Percentiles rank a stretch among this genome's conserved stretches.
These are phyloP conservation scores for Cladopsammia gracilis DNA, from an alignment of 64 coral and sea anemone genomes.

Conservation along the genomic window DNA sequence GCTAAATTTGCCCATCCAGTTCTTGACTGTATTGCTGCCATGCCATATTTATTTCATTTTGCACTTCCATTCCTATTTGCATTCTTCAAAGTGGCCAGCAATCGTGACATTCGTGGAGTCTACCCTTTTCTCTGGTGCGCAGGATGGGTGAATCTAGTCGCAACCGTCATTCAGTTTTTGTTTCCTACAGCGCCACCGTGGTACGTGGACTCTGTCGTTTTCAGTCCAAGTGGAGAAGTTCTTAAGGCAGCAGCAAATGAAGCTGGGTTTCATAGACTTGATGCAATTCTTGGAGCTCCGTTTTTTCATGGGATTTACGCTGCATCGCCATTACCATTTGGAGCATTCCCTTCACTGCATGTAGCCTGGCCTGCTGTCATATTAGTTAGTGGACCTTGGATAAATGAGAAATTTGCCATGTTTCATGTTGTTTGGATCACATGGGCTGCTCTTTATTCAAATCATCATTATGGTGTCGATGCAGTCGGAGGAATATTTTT, in stretches of 20 bases:
- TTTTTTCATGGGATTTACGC: slow-evolving; percentile 98
- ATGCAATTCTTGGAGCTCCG: slow-evolving; percentile 91
- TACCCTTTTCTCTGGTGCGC: slow-evolving; percentile 95
- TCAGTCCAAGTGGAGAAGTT: slow-evolving; percentile 82
- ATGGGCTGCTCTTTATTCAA: slow-evolving; percentile 98
- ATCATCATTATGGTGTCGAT: slow-evolving; percentile 99
- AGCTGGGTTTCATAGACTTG: slow-evolving; percentile 97
- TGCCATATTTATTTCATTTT: slow-evolving; percentile 98
- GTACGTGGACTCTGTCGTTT: slow-evolving; percentile 98
- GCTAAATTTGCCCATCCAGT: slow-evolving; percentile 94
- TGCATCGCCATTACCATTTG: slow-evolving; percentile 95
- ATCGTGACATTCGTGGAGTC: slow-evolving; percentile 72
- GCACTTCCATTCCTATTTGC: slow-evolving; percentile 90
- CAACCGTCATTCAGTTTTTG: slow-evolving; percentile 89
- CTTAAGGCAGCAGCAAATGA: slow-evolving; percentile 92
- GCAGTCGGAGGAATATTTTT: slow-evolving; percentile 93
- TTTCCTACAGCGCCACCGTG: slow-evolving; percentile 98
- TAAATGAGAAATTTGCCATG: slow-evolving; percentile 99
- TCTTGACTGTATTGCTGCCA: slow-evolving; percentile 94
- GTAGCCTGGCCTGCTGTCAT: slow-evolving; percentile 97
- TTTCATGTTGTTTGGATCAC: slow-evolving; percentile 99
- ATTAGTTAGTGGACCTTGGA: slow-evolving; percentile 97
- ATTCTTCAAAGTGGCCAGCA: slow-evolving; percentile 87
- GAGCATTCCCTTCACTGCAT: slow-evolving; percentile 98
- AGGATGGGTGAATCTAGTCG: slow-evolving; percentile 97